Base-by-base conservation (phyloP, 2,113 vertebrate species). In the Pelecanoides urinatrix region DNA sequence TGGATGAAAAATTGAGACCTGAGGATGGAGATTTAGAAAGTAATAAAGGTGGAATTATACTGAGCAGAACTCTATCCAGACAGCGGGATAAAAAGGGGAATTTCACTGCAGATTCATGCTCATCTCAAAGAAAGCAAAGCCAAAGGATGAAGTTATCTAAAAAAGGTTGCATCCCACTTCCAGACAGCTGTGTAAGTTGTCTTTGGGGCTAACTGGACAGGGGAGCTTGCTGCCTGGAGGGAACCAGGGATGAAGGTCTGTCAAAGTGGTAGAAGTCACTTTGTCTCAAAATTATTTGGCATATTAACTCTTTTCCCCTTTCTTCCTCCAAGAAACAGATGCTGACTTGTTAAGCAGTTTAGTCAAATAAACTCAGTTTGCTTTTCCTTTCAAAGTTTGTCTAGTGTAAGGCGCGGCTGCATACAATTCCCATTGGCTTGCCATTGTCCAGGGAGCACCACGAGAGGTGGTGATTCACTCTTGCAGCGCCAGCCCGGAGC, bases 351-450 rank as follows among this genome's bases (percentile, higher is more conserved):
- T 79, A 71, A 89, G 83, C 68, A 59, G n/a, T 82, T 92, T 86
- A 91, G 44, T 36, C 73, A 95, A 96, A 95, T 88, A 96, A 95
- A 58, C 40, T 92, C 40, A 16, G 81, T 95, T 97, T 97, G 59
- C 81, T 96, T 96, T 96, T 82, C 81, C 81, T 92, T 79, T 82
- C 85, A n/a, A 87, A 88, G 93, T 94, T 96, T 96, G 92, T 49
- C 66, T 45, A 88, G 70, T 2, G 4, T 16, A 66, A 96, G 96
- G 96, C 88, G 96, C 93, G 96, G 87, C 95, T 82, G 84, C 45
- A 0, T 25, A 27, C 75, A 18, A 17, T 78, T 94, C 81, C 77
- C 92, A 90, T 40, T 40, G 84, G 66, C 80, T 58, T 91, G 87
- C 87, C 90, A 85, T 88, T 97, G 94, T 96, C 70, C 6, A 0